Evolutionary conservation across 2,113 vertebrate genomes (phyloP).

Genomic region (Pyrgilauda ruficollis): DNA sequence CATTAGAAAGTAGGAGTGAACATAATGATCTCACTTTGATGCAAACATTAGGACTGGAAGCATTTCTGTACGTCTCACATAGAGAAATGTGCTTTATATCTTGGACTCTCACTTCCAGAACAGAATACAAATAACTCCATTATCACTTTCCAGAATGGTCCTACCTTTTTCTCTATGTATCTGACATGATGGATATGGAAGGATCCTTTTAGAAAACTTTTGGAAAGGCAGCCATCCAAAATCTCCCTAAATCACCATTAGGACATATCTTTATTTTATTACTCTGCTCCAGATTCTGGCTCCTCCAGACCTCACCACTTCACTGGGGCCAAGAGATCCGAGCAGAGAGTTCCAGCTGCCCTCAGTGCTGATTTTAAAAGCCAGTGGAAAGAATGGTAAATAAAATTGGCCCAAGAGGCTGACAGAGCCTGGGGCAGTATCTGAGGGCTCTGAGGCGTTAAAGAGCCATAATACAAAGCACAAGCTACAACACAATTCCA

Average conservation of each 20-base stretch:
- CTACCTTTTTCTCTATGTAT: background rate
- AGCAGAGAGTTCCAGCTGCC: background rate
- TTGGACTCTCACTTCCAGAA: background rate
- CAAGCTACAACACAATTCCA: background rate
- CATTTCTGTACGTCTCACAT: background rate
- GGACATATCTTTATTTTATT: background rate
- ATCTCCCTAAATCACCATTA: background rate
- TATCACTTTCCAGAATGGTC: background rate
- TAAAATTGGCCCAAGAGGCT: background rate
- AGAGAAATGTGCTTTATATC: background rate
- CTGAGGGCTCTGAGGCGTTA: background rate
- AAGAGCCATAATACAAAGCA: background rate
- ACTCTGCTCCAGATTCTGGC: background rate
- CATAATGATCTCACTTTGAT: background rate
- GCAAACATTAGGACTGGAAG: background rate
- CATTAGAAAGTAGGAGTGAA: background rate
- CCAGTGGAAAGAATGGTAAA: background rate
- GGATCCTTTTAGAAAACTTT: background rate
- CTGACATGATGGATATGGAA: background rate
- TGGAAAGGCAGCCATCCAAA: background rate
- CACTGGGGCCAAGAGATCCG: background rate
- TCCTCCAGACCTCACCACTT: background rate
- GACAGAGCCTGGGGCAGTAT: background rate
- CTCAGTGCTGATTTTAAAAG: background rate
- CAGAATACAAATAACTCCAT: background rate